These are phyloP conservation scores for Pomacea maculata DNA, from an alignment of 1,140 invertebrate species.

Conservation along the genomic window DNA sequence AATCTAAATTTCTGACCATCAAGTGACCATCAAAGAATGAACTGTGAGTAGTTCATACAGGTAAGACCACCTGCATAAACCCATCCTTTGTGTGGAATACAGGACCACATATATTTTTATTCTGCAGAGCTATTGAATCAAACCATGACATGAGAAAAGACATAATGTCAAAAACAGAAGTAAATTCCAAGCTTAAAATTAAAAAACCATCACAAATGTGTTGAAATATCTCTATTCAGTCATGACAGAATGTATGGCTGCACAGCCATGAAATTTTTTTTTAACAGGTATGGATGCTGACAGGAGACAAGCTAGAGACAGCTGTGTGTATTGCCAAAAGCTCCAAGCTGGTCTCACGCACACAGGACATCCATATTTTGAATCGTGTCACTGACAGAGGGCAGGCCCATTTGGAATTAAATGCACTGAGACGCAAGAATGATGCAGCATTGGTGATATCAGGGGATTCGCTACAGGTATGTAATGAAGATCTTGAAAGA, in stretches of 20 bases:
- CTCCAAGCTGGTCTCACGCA: constrained; percentile 82
- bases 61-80: too few species aligned
- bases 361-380: constrained; percentile 80
- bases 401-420: constrained; percentile 92
- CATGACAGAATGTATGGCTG: too few species aligned
- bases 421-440: constrained; percentile 85
- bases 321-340: constrained; percentile 98
- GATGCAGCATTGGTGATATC: constrained; percentile 91
- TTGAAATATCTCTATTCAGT: constrained; percentile 17
- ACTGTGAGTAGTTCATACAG: too few species aligned
- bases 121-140: too few species aligned
- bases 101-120: too few species aligned
- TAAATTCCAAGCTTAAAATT: not conserved
- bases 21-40: too few species aligned
- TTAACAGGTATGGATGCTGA: constrained; percentile 96
- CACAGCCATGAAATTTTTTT: not conserved
- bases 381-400: constrained; percentile 79
- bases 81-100: too few species aligned
- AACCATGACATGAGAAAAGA: too few species aligned
- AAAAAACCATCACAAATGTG: not conserved
- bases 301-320: constrained; percentile 98
- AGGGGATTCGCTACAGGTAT: constrained; percentile 90
- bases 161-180: not conserved
- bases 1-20: too few species aligned
- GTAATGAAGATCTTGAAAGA: not conserved